Conservation (phyloP, 2,797 vertebrate genomes). For the Tapera naevia region DNA sequence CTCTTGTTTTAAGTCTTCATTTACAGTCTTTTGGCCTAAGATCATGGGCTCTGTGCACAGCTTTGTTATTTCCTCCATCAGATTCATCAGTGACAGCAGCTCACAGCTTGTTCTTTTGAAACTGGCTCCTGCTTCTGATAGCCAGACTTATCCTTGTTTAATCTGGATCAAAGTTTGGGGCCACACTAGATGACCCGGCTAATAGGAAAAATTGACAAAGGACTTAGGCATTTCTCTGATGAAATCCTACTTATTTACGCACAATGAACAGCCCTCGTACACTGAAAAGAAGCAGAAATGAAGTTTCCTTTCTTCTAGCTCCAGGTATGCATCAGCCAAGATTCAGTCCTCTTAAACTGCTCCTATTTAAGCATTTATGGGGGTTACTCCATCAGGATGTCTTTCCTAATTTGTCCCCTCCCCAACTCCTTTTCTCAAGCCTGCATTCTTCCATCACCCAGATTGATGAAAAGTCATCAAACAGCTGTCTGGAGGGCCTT, state of each 20-base stretch:
- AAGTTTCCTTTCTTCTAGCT: not conserved
- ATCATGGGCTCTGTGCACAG: not conserved
- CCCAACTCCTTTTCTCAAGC: not conserved
- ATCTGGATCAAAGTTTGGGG: constrained; percentile 37
- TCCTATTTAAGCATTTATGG: not conserved
- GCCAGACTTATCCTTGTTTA: not conserved
- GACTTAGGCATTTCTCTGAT: not conserved
- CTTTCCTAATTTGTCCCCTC: not conserved
- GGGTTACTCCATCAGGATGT: not conserved
- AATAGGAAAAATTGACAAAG: constrained; percentile 37
- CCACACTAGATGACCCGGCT: not conserved
- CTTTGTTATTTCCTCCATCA: not conserved
- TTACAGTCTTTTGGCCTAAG: constrained; percentile 31
- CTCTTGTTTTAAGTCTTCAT: constrained; percentile 35
- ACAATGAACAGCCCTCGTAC: not conserved
- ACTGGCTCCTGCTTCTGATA: not conserved
- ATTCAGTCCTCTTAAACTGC: not conserved
- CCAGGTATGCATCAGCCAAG: not conserved
- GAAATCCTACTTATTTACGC: constrained; percentile 20
- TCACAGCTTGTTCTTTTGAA: not conserved
- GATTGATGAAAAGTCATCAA: not conserved
- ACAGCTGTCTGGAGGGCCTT: not conserved
- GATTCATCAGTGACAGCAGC: not conserved
- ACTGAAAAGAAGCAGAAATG: not conserved
- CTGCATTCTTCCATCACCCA: not conserved